Evolutionary conservation across 2,888 invertebrate species (phyloP), one percentile per base, ranked within the genome.

Genomic region (Ormyrus labotus): DNA sequence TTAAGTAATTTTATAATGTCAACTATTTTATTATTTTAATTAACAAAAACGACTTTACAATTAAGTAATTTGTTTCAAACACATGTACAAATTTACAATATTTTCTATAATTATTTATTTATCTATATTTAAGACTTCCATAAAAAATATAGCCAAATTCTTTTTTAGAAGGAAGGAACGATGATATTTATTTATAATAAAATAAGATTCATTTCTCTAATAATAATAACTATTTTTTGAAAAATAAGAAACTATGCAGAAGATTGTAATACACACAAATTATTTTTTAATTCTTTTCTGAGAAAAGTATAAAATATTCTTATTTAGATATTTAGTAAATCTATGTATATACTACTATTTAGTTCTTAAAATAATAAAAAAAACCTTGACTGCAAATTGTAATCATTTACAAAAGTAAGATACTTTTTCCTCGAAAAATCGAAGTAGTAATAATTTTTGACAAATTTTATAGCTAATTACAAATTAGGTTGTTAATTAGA

Each of bases 401-500:
- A 75, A 75, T 68, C 53, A 75, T 11, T 53, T 53, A 50, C 50
- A 64, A 64, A 50, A 64, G 11, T 45, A 50, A 73, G 51, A 71
- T 63, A 63, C 70, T 78, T 13, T 53, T 45, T 77, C 60, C 53
- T 58, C 67, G 19, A 72, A 72, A 71, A 68, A 68, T 78, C 48
- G 19, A 73, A 50, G n/a, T 34, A 77, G 10, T 45, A 51, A 8
- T 68, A 60, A 78, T 73, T 78, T 69, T 72, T 73, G 50, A 55
- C 72, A 45, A 34, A 10, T 64, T 69, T 57, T 69, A 69, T 63
- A 73, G 68, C 79, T 79, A 74, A 79, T 79, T 79, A 79, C 79
- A 79, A 79, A 79, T 79, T 61, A 57, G 79, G 63, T 79, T 6
- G 75, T 75, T 80, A 80, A 80, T 75, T 76, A 80, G 80, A 80